These are phyloP conservation scores for Eristalis arbustorum DNA, from an alignment of 2,888 invertebrate species.

Conservation along the genomic window DNA sequence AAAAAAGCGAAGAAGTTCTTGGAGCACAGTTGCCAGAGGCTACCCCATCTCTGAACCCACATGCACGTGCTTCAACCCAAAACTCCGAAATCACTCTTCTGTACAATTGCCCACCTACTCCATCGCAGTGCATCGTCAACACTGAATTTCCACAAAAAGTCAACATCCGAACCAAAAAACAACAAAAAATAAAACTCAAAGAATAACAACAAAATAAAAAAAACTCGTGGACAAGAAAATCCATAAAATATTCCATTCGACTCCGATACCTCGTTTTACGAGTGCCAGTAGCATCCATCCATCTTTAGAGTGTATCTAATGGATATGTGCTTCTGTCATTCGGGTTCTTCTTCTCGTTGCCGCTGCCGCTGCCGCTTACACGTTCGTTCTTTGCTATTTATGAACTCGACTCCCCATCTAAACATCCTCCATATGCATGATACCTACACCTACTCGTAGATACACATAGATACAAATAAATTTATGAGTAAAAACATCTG, in stretches of 20 bases:
- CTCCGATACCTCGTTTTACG: constrained; percentile 12
- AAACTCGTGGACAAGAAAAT: neutral
- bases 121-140: neutral
- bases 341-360: constrained; percentile 5
- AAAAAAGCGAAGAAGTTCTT: too few species aligned
- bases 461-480: constrained; percentile 2
- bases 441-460: constrained; percentile 17
- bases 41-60: too few species aligned
- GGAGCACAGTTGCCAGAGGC: too few species aligned
- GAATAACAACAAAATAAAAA: neutral
- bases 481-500: constrained; percentile 67
- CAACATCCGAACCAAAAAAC: neutral
- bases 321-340: constrained; percentile 20
- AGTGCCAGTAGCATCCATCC: constrained; percentile 52
- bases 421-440: neutral
- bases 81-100: too few species aligned
- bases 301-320: constrained; percentile 63
- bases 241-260: constrained; percentile 29
- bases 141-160: neutral
- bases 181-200: neutral
- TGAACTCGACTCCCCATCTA: constrained; percentile 10
- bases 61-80: too few species aligned
- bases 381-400: constrained; percentile 16
- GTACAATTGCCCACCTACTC: neutral
- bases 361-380: neutral